Evolutionary conservation across 1,140 invertebrate genomes (phyloP).

Genomic region (Macrocentrus cingulum): DNA sequence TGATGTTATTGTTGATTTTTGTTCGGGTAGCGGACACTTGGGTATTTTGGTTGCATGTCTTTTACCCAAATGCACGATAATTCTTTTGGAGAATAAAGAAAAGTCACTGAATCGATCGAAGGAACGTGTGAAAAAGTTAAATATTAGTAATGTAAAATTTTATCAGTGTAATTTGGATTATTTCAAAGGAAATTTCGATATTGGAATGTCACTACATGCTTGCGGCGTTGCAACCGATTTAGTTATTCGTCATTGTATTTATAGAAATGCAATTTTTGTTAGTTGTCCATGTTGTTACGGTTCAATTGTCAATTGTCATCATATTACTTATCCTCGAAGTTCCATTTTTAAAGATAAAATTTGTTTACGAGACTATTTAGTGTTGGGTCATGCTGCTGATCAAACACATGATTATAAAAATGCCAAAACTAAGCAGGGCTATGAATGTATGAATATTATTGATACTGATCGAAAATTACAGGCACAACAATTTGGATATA

Average conservation of each 20-base stretch:
- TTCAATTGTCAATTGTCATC: conserved; percentile 73
- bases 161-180: conserved; percentile 89
- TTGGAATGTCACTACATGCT: conserved; percentile 85
- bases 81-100: conserved; percentile 92
- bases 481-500: conserved; percentile 75
- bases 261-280: conserved; percentile 78
- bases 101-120: conserved; percentile 78
- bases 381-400: conserved; percentile 85
- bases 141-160: conserved; percentile 75
- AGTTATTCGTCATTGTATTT: conserved; percentile 82
- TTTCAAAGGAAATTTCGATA: conserved; percentile 74
- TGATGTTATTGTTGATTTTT: conserved; percentile 86
- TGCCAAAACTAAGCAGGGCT: conserved; percentile 71
- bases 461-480: conserved; percentile 81
- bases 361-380: conserved; percentile 70
- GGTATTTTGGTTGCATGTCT: conserved; percentile 83
- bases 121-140: conserved; percentile 68
- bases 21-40: conserved; percentile 90
- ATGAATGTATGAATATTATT: conserved; percentile 82
- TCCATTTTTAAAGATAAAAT: conserved; percentile 55
- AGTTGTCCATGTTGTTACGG: conserved; percentile 96
- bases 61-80: conserved; percentile 73
- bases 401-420: conserved; percentile 79
- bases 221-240: conserved; percentile 94
- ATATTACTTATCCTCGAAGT: conserved; percentile 75